Base-by-base conservation (phyloP, 1,140 invertebrate genomes). In the Drosophila lacertosa region DNA sequence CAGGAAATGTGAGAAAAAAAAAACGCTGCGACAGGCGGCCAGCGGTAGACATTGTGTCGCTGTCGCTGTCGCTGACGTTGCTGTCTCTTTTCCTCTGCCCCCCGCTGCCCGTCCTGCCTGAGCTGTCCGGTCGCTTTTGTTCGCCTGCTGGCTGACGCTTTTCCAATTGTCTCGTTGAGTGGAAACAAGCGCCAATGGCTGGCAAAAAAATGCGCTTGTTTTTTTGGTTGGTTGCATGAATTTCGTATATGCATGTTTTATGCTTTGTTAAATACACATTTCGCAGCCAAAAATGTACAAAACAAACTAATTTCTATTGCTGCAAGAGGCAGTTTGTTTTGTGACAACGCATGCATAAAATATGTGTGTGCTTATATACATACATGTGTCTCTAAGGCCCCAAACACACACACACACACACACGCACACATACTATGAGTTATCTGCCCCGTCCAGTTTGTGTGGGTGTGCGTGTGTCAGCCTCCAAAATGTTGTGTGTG, bases 311-410 rank as follows among this genome's bases (percentile, higher is more conserved):
- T 76, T 76, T 77, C 57, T 77, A 64, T 84, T 59, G 72, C 68
- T 79, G 68, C 67, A 62, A 40, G 44, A 53, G 26, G 48, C 32
- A 62, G 22, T 63, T 68, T 64, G 5, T 64, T 37, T 66, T 65
- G 26, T 29, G 64, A 75, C 82, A 72, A 74, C 77, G 82, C 71
- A 77, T 74, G 74, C 82, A 88, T 86, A 71, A 86, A 77, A 71
- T 76, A 73, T 79, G 40, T 39, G 13, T 60, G 18, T n/a, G n/a
- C n/a, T 42, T 26, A 15, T 24, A n/a, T n/a, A n/a, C n/a, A n/a
- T n/a, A 29, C 24, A 48, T 24, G 58, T 39, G 18, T 63, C 40
- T 55, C 59, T 10, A 20, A 44, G 18, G 37, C 47, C 47, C 42
- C 29, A 54, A 47, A 20, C 55, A 35, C 39, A 71, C 65, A 54